phyloP scores from a whole-genome alignment of 2,113 vertebrate species.

The Zosterops japonicus region DNA sequence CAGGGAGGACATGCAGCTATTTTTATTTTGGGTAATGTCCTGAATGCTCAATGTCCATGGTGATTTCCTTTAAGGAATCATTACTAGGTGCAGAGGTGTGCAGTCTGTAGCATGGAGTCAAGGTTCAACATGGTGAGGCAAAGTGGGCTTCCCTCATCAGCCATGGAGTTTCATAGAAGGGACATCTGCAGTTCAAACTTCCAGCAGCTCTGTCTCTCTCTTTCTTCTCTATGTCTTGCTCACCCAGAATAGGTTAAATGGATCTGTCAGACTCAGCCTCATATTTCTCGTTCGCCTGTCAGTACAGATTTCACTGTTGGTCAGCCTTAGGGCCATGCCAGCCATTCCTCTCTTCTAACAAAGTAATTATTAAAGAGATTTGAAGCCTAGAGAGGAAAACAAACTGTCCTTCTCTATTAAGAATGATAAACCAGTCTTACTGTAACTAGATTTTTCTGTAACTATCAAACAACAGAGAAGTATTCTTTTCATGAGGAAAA shows the following conservation, averaged over 20 bases:
- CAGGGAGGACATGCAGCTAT: rapidly evolving
- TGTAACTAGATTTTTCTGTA: neutral
- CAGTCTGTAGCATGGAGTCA: neutral
- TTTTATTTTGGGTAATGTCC: neutral
- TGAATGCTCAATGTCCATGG: neutral
- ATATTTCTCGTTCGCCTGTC: neutral
- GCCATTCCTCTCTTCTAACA: neutral
- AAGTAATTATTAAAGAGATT: neutral
- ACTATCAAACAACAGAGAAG: neutral
- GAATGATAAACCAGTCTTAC: neutral
- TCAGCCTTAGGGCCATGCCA: neutral
- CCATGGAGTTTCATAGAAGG: neutral
- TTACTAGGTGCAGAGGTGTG: neutral
- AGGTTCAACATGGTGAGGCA: neutral
- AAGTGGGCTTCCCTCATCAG: neutral
- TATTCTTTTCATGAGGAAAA: neutral
- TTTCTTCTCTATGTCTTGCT: neutral
- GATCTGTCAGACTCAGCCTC: neutral
- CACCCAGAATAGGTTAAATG: neutral
- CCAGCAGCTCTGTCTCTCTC: neutral
- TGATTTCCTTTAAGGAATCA: neutral
- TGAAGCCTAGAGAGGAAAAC: neutral
- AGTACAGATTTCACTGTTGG: neutral
- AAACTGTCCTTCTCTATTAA: neutral
- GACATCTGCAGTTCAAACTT: neutral